Conservation (phyloP, 2,888 invertebrate species). For the Euphydryas editha region DNA sequence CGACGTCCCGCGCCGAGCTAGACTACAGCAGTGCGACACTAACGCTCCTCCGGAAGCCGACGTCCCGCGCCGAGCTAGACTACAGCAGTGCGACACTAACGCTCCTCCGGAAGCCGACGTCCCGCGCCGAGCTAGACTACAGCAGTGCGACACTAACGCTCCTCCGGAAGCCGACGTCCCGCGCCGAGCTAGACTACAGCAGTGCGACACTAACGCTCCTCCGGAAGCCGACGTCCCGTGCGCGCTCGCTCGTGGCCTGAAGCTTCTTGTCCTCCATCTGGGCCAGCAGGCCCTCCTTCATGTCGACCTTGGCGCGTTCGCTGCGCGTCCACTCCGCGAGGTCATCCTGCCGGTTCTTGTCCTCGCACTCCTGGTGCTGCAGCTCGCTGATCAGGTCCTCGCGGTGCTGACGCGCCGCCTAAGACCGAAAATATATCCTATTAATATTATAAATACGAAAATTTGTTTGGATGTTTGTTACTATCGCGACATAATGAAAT, state of each 20-base stretch:
- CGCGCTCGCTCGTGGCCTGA: conserved; percentile 54
- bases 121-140: no score
- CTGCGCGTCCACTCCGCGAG: conserved; percentile 58
- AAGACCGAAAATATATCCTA: conserved; percentile 27
- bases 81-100: no score
- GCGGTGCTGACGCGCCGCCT: conserved; percentile 66
- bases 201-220: conserved; percentile 56
- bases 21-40: no score
- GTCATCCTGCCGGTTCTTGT: conserved; percentile 71
- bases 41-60: no score
- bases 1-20: no score
- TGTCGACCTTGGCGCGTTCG: conserved; percentile 60
- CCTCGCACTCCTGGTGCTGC: conserved; percentile 78
- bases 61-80: no score
- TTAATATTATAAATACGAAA: neutral
- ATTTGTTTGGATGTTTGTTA: no score
- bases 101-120: no score
- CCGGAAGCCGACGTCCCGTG: conserved; percentile 67
- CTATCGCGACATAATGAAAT: no score
- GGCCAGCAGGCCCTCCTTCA: conserved; percentile 57
- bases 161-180: no score
- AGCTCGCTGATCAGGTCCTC: conserved; percentile 71
- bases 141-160: no score
- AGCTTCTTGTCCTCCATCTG: conserved; percentile 57
- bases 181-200: neutral